Base-by-base conservation (phyloP, 1,140 invertebrate genomes). In the Camponotus pennsylvanicus region DNA sequence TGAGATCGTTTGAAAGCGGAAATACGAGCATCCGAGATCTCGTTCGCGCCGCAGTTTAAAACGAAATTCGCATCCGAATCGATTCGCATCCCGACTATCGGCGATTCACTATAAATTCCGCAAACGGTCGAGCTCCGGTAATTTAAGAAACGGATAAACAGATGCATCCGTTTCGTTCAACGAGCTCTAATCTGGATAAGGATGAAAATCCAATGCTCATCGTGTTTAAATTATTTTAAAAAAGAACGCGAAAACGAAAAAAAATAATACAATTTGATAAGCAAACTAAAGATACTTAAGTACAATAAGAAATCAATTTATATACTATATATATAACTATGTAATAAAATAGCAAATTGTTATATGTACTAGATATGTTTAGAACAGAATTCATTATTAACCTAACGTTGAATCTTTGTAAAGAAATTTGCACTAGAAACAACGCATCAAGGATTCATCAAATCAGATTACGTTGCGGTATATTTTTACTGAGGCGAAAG, bases 71-170 rank as follows among this genome's bases (percentile, higher is more conserved):
- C 55, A 13, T 32, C 52, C 40, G 55, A 61, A 73, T 49, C 40
- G 67, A 80, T 79, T 71, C 66, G 66, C 45, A 37, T 67, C 75
- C 59, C 27, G 27, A 64, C 42, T 63, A 27, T 82, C 27, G 9
- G 37, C 55, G 45, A 73, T 73, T 61, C 55, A 8, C 79, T 42
- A 83, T 83, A 83, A 83, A 83, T 83, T 83, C 40, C 42, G 40
- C 40, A 83, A 83, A 83, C 69, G 79, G 37, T 83, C 32, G 40
- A 45, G n/a, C 55, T 18, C 0, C 3, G 52, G 27, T 82, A 82
- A 27, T 83, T 83, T 83, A 83, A 83, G 67, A 73, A 73, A 83
- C 34, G 79, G 55, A 73, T 83, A 83, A 83, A 73, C 79, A 83
- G 79, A 83, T 83, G 67, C 79, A 83, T 73, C 57, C n/a, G 40